A percentile compares a stretch with the other conserved stretches of the same genome.
Evolutionary conservation across 1,140 invertebrate genomes (phyloP).

Genomic region (Drosophila guanche): DNA sequence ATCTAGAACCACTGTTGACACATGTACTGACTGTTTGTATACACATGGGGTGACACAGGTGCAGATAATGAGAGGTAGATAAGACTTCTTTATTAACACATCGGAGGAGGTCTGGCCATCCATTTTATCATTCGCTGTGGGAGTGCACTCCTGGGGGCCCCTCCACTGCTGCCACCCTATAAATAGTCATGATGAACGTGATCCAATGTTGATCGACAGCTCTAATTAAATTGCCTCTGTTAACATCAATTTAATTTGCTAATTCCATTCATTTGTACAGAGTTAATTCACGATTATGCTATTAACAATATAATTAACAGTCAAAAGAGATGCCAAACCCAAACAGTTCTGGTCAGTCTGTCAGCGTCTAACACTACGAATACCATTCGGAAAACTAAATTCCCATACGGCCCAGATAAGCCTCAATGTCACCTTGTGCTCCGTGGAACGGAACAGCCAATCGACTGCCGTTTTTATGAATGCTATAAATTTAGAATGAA

Average conservation of each 20-base stretch:
- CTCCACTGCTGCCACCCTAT: slow-evolving; percentile 5
- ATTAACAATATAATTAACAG: slow-evolving; percentile 12
- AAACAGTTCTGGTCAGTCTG: background rate
- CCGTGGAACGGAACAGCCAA: too few species aligned
- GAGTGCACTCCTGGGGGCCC: slow-evolving; percentile 38
- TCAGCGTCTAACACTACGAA: background rate
- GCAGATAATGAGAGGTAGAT: slow-evolving; percentile 50
- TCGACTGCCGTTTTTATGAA: too few species aligned
- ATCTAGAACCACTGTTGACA: slow-evolving; percentile 40
- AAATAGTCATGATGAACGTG: slow-evolving; percentile 17
- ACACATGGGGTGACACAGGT: slow-evolving; percentile 37
- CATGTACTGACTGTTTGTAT: slow-evolving; percentile 44
- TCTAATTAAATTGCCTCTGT: slow-evolving; percentile 41
- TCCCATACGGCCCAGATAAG: too few species aligned
- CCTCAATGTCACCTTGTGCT: too few species aligned
- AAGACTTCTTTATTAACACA: slow-evolving; percentile 55
- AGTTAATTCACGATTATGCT: slow-evolving; percentile 29
- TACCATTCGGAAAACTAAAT: background rate
- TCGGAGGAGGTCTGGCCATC: slow-evolving; percentile 21
- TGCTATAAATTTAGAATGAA: too few species aligned
- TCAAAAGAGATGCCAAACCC: background rate
- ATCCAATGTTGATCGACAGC: slow-evolving; percentile 15
- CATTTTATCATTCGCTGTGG: slow-evolving; percentile 43
- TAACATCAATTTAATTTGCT: slow-evolving; percentile 44
- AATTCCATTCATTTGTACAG: slow-evolving; percentile 21